Percentiles rank a stretch among this genome's conserved stretches.
Conservation (phyloP, 2,113 vertebrate genomes). For the Nothoprocta pentlandii region DNA sequence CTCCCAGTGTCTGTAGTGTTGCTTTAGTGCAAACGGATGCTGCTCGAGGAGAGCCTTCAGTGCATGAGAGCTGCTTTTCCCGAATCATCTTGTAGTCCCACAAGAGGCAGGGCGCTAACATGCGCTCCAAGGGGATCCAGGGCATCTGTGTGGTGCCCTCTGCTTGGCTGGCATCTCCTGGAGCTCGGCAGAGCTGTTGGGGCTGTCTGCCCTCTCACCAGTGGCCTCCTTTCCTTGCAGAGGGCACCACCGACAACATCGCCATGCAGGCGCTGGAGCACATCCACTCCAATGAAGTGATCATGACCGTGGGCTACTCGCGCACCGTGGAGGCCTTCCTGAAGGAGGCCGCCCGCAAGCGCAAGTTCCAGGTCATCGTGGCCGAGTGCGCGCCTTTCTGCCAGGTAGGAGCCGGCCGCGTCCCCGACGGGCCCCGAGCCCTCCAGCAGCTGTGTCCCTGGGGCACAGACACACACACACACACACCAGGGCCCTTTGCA, state of each 20-base stretch:
- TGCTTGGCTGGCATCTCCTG: background rate
- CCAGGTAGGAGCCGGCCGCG: conserved; percentile 79
- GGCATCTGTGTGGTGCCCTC: background rate
- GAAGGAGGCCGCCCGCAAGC: conserved; percentile 90
- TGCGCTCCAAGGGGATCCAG: background rate
- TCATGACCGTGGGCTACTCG: conserved; percentile 97
- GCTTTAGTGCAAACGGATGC: background rate
- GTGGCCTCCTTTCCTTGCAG: conserved; percentile 68
- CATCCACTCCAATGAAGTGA: conserved; percentile 98
- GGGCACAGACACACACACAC: background rate
- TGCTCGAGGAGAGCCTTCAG: background rate
- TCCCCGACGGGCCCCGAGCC: accelerated
- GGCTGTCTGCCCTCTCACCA: background rate
- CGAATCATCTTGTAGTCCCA: background rate
- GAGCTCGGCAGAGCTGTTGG: background rate
- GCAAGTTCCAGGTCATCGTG: conserved; percentile 98
- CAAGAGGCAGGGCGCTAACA: background rate
- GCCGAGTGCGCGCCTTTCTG: conserved; percentile 97
- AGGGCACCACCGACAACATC: conserved; percentile 96
- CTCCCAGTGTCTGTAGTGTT: background rate
- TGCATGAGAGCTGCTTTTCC: background rate
- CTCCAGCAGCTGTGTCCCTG: accelerated
- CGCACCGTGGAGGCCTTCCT: conserved; percentile 94
- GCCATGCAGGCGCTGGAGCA: conserved; percentile 96
- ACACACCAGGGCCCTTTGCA: too few relatives aligned